Evolutionary conservation across 2,113 vertebrate genomes (phyloP).

Genomic region (Malurus melanocephalus): DNA sequence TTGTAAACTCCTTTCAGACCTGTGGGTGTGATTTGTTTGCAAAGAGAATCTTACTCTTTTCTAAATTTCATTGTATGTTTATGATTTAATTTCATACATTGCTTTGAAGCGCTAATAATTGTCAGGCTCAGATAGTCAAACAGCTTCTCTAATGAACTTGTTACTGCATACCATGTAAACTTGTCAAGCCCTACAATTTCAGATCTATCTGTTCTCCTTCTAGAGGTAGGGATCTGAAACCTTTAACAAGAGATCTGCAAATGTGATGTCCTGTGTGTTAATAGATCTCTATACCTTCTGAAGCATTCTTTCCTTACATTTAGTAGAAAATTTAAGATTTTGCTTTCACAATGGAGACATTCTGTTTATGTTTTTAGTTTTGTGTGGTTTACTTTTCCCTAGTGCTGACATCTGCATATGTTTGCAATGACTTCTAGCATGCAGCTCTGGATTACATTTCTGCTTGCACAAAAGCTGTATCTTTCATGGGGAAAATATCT

Average conservation of each 20-base stretch:
- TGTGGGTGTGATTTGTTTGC: background rate
- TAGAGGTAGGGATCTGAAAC: background rate
- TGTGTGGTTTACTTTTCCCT: conserved; percentile 10
- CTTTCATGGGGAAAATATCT: background rate
- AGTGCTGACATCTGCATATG: background rate
- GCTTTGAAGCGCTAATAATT: background rate
- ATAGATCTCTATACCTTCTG: background rate
- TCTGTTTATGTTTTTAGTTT: conserved; percentile 11
- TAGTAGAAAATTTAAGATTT: background rate
- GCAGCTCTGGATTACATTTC: conserved; percentile 13
- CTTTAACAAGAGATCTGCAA: background rate
- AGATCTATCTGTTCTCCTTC: background rate
- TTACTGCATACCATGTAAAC: background rate
- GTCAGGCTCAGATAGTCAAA: background rate
- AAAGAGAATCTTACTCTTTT: background rate
- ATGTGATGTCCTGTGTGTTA: background rate
- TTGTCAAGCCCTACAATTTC: background rate
- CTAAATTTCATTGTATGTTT: background rate
- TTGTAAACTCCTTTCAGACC: background rate
- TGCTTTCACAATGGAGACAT: background rate
- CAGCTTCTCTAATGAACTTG: background rate
- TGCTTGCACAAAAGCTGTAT: background rate
- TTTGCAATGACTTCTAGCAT: conserved; percentile 2
- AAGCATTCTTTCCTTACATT: background rate
- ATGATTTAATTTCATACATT: background rate